Evolutionary conservation across 1,140 invertebrate species (phyloP), one percentile per base, ranked within the genome.

Genomic region (Paralvinella palmiformis): DNA sequence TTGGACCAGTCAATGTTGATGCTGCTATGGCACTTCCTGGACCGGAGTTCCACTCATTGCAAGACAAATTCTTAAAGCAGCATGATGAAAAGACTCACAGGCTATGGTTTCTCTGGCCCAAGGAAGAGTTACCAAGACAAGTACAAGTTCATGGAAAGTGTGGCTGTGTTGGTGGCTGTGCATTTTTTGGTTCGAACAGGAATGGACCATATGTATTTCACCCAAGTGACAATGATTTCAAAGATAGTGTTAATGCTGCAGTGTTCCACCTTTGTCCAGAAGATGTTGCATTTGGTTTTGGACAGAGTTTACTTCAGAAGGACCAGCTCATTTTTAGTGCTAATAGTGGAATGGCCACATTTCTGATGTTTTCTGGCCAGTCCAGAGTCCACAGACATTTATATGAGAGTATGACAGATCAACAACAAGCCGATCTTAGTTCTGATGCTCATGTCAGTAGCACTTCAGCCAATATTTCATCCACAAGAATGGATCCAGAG

Each of bases 81-180:
- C 94, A 99, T 73, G 96, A 99, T 80, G 86, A 88, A 36, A 86
- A 87, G 65, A 89, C 88, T 0, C 94, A 92, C 77, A 85, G 92
- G 64, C 81, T 99, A 7, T 96, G 93, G 91, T 98, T 98, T 75
- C 79, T 98, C 1, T 98, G 95, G 94, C 86, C 88, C 0, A 84
- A 83, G 67, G 87, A 89, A 71, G 53, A 37, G 15, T 81, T 76
- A 5, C 57, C 82, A 69, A 64, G 80, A 72, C 59, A 82, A 82
- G 85, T 66, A 80, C 22, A 70, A 35, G 72, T 77, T n/a, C 71
- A 83, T 6, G 84, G 85, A n/a, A 90, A 89, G 68, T 98, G 96
- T 79, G 95, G 94, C 0, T 99, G 96, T 81, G 88, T 91, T 45
- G 96, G 96, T 2, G 94, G 94, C 0, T 97, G 92, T 75, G 82